Evolutionary conservation across 2,113 vertebrate genomes (phyloP).

Genomic region (Catharus bicknelli): DNA sequence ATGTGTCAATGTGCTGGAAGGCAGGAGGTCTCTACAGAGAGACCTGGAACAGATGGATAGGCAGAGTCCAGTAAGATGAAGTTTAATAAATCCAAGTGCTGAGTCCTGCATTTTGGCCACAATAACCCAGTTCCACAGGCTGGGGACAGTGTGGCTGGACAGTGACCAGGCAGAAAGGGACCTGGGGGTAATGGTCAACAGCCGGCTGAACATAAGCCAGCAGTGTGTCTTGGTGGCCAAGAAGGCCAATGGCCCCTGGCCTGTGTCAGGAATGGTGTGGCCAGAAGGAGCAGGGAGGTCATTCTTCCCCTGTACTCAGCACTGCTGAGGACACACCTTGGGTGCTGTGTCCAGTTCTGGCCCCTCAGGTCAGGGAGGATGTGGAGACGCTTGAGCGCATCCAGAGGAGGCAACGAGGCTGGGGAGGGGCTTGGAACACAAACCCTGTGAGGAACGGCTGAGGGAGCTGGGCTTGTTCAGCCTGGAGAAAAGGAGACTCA

Average conservation of each 20-base stretch:
- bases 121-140: not conserved
- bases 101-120: not conserved
- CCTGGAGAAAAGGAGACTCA: not conserved
- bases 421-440: not conserved
- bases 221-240: not conserved
- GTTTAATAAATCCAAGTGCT: not conserved
- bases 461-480: not conserved
- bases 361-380: not conserved
- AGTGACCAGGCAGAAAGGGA: too few relatives aligned
- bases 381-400: rapidly evolving
- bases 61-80: not conserved
- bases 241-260: not conserved
- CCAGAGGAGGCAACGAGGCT: not conserved
- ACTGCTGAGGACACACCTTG: not conserved
- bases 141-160: not conserved
- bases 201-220: not conserved
- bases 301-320: rapidly evolving
- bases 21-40: not conserved
- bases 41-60: not conserved
- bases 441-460: rapidly evolving
- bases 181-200: not conserved
- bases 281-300: not conserved
- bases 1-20: rapidly evolving
- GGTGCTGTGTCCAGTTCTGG: not conserved
- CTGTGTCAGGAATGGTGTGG: not conserved